A percentile compares a stretch with the other conserved stretches of the same genome.
Evolutionary conservation across 2,113 vertebrate genomes (phyloP).

Genomic region (Eudorcas thomsonii): DNA sequence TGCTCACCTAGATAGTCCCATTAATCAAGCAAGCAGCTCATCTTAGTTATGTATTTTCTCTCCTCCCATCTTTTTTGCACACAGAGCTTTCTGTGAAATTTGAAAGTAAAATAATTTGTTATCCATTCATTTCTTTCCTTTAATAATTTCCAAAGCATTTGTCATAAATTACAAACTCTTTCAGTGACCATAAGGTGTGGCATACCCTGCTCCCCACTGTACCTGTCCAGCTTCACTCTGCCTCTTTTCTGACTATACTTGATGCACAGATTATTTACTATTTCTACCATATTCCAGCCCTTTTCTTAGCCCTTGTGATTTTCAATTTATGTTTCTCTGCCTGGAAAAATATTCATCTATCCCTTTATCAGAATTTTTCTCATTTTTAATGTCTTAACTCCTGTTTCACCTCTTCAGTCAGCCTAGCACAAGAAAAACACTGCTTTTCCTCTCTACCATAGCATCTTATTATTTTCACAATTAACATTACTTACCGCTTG

Average conservation of each 20-base stretch:
- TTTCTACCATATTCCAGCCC: not conserved
- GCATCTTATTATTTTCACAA: not conserved
- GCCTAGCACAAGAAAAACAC: not conserved
- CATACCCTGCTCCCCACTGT: not conserved
- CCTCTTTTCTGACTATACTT: not conserved
- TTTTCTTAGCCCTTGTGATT: not conserved
- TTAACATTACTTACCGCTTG: not conserved
- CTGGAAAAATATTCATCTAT: not conserved
- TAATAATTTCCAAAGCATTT: not conserved
- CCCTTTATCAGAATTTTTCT: not conserved
- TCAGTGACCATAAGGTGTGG: not conserved
- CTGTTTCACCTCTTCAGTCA: not conserved
- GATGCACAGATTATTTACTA: not conserved
- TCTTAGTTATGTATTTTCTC: not conserved
- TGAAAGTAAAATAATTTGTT: not conserved
- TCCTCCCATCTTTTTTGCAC: not conserved
- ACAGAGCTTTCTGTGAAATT: not conserved
- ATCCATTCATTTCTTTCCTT: not conserved
- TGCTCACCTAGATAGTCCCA: not conserved
- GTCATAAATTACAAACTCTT: not conserved
- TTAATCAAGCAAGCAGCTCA: not conserved
- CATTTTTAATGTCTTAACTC: not conserved
- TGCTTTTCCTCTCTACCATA: not conserved
- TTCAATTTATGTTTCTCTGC: not conserved
- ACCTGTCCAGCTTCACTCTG: not conserved